phyloP scores from a whole-genome alignment of 2,888 invertebrate genomes.

The Thereva nobilitata region DNA sequence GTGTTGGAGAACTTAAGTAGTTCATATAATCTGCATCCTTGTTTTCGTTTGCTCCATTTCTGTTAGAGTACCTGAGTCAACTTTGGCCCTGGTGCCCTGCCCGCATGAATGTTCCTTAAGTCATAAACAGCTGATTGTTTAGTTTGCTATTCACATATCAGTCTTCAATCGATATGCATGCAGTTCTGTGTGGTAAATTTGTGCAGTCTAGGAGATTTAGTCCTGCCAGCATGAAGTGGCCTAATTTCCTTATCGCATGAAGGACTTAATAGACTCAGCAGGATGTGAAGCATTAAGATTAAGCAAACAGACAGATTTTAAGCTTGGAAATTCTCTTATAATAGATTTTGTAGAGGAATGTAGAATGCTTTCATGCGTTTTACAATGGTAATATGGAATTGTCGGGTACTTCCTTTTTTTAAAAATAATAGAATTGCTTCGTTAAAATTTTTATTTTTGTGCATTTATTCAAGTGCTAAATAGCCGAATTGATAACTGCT shows the following conservation, averaged over 20 bases:
- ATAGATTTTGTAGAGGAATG: too few relatives aligned
- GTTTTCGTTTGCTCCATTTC: neutral
- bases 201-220: constrained; percentile 2
- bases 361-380: too few relatives aligned
- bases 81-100: constrained; percentile 11
- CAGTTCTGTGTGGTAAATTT: constrained; percentile 19
- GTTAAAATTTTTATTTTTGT: too few relatives aligned
- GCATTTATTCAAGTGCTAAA: too few relatives aligned
- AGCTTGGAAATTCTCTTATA: too few relatives aligned
- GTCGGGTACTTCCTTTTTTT: too few relatives aligned
- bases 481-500: too few relatives aligned
- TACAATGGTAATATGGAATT: too few relatives aligned
- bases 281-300: too few relatives aligned
- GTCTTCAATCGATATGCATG: constrained; percentile 29
- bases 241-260: constrained; percentile 9
- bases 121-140: constrained; percentile 22
- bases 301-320: too few relatives aligned
- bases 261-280: too few relatives aligned
- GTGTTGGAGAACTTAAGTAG: constrained; percentile 24
- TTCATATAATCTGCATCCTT: neutral
- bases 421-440: too few relatives aligned
- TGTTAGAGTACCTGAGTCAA: neutral
- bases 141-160: constrained; percentile 18
- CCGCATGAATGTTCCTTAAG: constrained; percentile 26
- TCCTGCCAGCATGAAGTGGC: constrained; percentile 18